Evolutionary conservation across 2,888 invertebrate species (phyloP).

Genomic region (Acronicta alni): DNA sequence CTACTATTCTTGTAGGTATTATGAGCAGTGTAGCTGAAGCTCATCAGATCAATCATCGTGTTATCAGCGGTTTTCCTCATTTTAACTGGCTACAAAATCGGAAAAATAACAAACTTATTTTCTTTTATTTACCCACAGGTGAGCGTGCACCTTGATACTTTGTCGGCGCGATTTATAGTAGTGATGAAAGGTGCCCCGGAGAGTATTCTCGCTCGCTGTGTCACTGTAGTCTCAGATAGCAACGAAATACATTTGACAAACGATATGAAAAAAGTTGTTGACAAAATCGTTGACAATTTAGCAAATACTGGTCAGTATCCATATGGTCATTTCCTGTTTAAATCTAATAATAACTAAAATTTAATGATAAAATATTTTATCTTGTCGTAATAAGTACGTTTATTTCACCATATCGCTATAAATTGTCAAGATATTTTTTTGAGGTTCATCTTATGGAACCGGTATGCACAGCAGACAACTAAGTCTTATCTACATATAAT

Average conservation of each 20-base stretch:
- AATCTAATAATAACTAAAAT: not conserved
- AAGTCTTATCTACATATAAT: too few relatives aligned
- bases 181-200: constrained; percentile 99
- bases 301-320: constrained; percentile 76
- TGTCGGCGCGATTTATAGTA: constrained; percentile 93
- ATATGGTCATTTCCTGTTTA: not conserved
- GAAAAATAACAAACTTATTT: constrained; percentile 2
- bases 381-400: not conserved
- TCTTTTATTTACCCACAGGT: constrained; percentile 52
- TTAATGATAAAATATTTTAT: not conserved
- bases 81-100: constrained; percentile 1
- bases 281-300: constrained; percentile 70
- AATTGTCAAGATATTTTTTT: constrained; percentile 8
- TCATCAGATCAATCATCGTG: too few relatives aligned
- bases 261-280: constrained; percentile 66
- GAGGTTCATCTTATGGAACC: too few relatives aligned
- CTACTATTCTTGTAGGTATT: too few relatives aligned
- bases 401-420: not conserved
- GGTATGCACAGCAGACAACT: not conserved
- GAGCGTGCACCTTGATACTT: constrained; percentile 94
- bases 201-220: constrained; percentile 95
- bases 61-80: constrained; percentile 14
- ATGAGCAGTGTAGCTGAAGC: too few relatives aligned
- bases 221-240: constrained; percentile 94
- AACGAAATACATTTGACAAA: constrained; percentile 89